Conservation (phyloP, 2,888 invertebrate species). For the Acronicta aceris region DNA sequence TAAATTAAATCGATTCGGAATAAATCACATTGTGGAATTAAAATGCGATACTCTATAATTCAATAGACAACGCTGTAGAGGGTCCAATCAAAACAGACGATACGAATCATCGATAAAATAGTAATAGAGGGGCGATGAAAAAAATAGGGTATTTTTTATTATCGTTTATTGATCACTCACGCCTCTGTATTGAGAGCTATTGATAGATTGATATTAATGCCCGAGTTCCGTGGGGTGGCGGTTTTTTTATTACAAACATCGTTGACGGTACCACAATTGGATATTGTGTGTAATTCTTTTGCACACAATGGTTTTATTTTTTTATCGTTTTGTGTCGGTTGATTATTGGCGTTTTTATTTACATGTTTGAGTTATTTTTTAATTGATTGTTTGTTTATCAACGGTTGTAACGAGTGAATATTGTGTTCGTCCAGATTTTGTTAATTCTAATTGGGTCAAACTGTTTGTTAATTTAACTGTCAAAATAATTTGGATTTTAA, state of each 20-base stretch:
- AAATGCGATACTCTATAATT: slow-evolving; percentile 73
- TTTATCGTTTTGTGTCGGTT: slow-evolving; percentile 68
- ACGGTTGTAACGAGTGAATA: slow-evolving; percentile 53
- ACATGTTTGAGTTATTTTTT: slow-evolving; percentile 61
- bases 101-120: slow-evolving; percentile 78
- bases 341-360: slow-evolving; percentile 76
- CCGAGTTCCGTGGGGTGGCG: slow-evolving; percentile 75
- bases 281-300: slow-evolving; percentile 82
- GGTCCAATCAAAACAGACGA: slow-evolving; percentile 76
- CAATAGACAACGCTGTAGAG: slow-evolving; percentile 79
- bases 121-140: slow-evolving; percentile 75
- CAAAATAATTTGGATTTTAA: slow-evolving; percentile 7
- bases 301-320: slow-evolving; percentile 72
- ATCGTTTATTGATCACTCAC: slow-evolving; percentile 84
- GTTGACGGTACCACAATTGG: slow-evolving; percentile 84
- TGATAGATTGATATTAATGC: slow-evolving; percentile 88
- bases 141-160: slow-evolving; percentile 76
- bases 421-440: slow-evolving; percentile 45
- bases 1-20: slow-evolving; percentile 60
- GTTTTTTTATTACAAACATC: slow-evolving; percentile 78
- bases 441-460: slow-evolving; percentile 46
- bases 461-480: slow-evolving; percentile 26
- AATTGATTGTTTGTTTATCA: slow-evolving; percentile 60
- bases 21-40: slow-evolving; percentile 60
- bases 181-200: slow-evolving; percentile 83